Evolutionary conservation across 2,888 invertebrate species (phyloP), one percentile per base, ranked within the genome.

Genomic region (Pogonocherus hispidulus): DNA sequence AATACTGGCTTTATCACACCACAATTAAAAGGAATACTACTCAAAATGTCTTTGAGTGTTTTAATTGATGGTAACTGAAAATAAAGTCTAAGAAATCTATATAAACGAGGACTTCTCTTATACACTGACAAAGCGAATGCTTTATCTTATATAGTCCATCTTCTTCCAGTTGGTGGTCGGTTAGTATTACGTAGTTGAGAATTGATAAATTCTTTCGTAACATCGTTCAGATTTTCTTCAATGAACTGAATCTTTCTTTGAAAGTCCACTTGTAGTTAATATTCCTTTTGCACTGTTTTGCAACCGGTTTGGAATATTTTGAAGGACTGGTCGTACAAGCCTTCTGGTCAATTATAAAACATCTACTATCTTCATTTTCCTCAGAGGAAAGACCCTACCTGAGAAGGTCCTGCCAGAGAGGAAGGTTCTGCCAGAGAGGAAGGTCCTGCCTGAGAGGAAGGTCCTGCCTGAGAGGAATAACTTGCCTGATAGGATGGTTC

Each of bases 81-180:
- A 63, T 70, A 64, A 8, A 65, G 55, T 22, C 54, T 55, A 6
- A 76, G 47, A 49, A 71, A 76, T 51, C 60, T 55, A 52, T 78
- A 76, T 1, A 75, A 52, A 19, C 68, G 67, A 18, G 76, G 76
- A 23, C 74, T 75, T 57, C 71, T 22, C 59, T 78, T 77, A 37
- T 69, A 76, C 1, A 77, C 52, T 2, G 78, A 73, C 8, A 75
- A 63, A 22, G 75, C 75, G 49, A 74, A 72, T 35, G 63, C 54
- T 67, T 75, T 76, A n/a, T 76, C 74, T 35, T 74, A 3, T 14
- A 59, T 16, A 1, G 72, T 66, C 71, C 71, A 74, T 35, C 68
- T 67, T 44, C 68, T 52, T 9, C 68, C 68, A 20, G n/a, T 22
- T 20, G 67, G 69, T 20, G 44, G 18, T 32, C 54, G 54, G 47